Conservation (phyloP, 2,888 invertebrate species). For the Drosophila cyrtoloma region DNA sequence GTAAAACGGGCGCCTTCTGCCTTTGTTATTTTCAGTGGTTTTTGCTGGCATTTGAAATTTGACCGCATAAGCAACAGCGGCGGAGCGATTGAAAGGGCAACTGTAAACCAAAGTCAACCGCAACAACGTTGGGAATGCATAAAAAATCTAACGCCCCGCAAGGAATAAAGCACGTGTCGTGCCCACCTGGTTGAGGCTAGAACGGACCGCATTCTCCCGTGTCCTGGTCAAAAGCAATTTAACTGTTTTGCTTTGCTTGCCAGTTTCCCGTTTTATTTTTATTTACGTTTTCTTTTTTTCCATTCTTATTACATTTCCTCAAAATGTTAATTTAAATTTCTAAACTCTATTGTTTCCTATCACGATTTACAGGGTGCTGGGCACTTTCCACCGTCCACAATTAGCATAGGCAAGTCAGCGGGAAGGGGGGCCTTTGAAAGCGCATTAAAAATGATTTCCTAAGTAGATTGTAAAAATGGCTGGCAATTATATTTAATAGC, state of each 20-base stretch:
- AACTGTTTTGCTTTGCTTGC: conserved; percentile 50
- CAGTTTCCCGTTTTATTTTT: conserved; percentile 30
- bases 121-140: conserved; percentile 54
- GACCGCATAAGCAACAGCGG: conserved; percentile 47
- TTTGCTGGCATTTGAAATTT: conserved; percentile 53
- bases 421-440: conserved; percentile 38
- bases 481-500: conserved; percentile 77
- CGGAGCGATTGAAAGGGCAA: conserved; percentile 11
- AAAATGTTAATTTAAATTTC: conserved; percentile 75
- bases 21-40: conserved; percentile 14
- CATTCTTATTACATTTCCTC: conserved; percentile 68
- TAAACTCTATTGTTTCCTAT: conserved; percentile 66
- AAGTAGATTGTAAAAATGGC: conserved; percentile 78
- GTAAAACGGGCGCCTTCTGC: conserved; percentile 34
- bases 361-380: conserved; percentile 15
- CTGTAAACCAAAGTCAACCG: conserved; percentile 49
- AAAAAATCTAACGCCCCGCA: conserved; percentile 47
- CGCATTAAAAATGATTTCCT: conserved; percentile 76
- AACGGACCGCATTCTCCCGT: conserved; percentile 17
- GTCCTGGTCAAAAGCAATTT: conserved; percentile 70
- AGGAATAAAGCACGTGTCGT: conserved; percentile 58
- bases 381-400: conserved; percentile 47
- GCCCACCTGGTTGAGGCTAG: conserved; percentile 61
- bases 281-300: conserved; percentile 36
- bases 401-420: conserved; percentile 52